Evolutionary conservation across 2,797 vertebrate genomes (phyloP).

Genomic region (Sandelia bainsii): DNA sequence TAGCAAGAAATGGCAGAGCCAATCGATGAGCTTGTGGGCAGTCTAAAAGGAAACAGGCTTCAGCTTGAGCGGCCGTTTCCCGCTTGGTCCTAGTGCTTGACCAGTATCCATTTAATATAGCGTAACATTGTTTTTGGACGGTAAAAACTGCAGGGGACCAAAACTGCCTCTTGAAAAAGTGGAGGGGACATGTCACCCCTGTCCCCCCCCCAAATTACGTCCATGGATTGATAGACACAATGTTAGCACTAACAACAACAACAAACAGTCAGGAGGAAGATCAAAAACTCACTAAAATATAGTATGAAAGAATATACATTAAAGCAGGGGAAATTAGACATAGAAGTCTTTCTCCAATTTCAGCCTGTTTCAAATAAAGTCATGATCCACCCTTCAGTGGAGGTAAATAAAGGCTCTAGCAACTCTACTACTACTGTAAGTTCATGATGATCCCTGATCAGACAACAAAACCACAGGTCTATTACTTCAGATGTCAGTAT

Average conservation of each 20-base stretch:
- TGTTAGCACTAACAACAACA: not conserved
- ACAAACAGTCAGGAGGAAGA: not conserved
- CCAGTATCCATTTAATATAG: too few species aligned
- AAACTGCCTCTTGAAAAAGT: too few species aligned
- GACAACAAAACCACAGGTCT: slow-evolving; percentile 71
- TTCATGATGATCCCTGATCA: slow-evolving; percentile 69
- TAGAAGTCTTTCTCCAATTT: not conserved
- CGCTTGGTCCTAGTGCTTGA: too few species aligned
- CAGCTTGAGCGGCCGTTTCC: too few species aligned
- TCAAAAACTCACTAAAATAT: slow-evolving; percentile 14
- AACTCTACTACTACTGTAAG: slow-evolving; percentile 10
- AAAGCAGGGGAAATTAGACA: not conserved
- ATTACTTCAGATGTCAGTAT: slow-evolving; percentile 75
- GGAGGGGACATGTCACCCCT: too few species aligned
- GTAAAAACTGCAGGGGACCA: too few species aligned
- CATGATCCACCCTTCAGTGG: not conserved
- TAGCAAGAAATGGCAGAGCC: too few species aligned
- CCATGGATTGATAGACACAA: not conserved
- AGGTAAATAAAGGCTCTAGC: slow-evolving; percentile 3
- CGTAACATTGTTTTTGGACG: too few species aligned
- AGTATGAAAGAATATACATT: slow-evolving; percentile 1
- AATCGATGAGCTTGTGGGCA: too few species aligned
- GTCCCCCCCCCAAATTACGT: too few species aligned
- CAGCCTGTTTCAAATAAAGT: slow-evolving; percentile 16
- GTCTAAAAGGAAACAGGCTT: too few species aligned